Percentiles rank a stretch among this genome's conserved stretches.
These are phyloP conservation scores for Ciconia stormi DNA, from an alignment of 2,113 vertebrate species.

Conservation along the genomic window DNA sequence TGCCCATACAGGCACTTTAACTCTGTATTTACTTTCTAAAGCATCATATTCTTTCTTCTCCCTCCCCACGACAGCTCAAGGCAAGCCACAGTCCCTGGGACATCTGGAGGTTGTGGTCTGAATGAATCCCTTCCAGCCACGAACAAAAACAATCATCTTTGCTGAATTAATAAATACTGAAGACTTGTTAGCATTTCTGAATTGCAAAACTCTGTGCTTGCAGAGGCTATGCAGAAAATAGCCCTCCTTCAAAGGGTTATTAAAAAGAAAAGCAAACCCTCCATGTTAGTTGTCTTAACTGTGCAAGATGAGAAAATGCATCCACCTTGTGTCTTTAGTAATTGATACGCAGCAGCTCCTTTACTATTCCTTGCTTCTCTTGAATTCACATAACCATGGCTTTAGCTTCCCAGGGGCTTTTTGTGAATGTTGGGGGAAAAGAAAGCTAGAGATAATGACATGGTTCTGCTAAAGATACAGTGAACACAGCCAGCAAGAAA, in stretches of 20 bases:
- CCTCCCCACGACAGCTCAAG: background rate
- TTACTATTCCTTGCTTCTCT: background rate
- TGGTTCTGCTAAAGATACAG: background rate
- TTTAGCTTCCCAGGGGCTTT: background rate
- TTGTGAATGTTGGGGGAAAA: background rate
- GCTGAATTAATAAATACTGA: conserved; percentile 13
- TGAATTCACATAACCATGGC: background rate
- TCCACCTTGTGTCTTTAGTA: background rate
- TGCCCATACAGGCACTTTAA: background rate
- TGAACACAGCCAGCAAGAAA: background rate
- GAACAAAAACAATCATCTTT: conserved; percentile 4
- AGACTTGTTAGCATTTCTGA: background rate
- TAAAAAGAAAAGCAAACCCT: background rate
- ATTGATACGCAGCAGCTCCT: background rate
- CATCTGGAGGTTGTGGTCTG: background rate
- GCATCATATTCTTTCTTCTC: background rate
- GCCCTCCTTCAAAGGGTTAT: background rate
- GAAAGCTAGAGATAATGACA: background rate
- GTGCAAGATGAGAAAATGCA: background rate
- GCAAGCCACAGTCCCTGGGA: background rate
- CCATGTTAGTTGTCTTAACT: background rate
- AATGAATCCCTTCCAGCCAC: background rate
- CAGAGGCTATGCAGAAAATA: background rate
- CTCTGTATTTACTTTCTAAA: background rate
- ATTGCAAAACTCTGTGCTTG: background rate